Evolutionary conservation across 2,888 invertebrate genomes (phyloP).

Genomic region (Rapana venosa): DNA sequence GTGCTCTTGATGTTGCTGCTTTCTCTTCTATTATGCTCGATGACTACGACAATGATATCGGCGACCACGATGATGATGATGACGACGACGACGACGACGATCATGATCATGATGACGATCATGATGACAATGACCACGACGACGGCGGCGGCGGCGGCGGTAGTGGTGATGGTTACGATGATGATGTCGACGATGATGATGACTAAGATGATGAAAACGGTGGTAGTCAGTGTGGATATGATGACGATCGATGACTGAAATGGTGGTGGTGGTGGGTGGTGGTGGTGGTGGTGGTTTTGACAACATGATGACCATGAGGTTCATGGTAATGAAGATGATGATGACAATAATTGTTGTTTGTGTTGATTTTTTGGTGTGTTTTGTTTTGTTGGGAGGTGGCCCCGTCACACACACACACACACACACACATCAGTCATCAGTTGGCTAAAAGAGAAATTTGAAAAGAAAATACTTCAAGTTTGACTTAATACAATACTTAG

Average conservation of each 20-base stretch:
- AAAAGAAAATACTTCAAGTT: background rate
- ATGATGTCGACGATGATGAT: background rate
- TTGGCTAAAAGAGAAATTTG: too few species aligned
- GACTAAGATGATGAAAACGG: too few species aligned
- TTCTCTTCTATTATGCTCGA: too few species aligned
- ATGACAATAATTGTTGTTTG: background rate
- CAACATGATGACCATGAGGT: too few species aligned
- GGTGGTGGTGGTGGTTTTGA: too few species aligned
- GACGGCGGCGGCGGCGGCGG: background rate
- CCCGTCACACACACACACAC: background rate
- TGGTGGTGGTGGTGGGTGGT: too few species aligned
- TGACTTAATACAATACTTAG: too few species aligned
- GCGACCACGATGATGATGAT: background rate
- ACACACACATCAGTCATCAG: background rate
- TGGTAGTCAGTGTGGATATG: background rate
- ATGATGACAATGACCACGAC: background rate
- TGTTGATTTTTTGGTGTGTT: background rate
- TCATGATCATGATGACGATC: slow-evolving; percentile 16
- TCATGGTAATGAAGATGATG: background rate
- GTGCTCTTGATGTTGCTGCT: too few species aligned
- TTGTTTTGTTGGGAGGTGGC: background rate
- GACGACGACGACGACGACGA: background rate
- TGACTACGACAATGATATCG: too few species aligned
- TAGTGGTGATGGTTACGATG: background rate
- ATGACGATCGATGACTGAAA: background rate